These are phyloP conservation scores for Mirounga angustirostris DNA, from an alignment of 2,113 vertebrate species.

Conservation along the genomic window DNA sequence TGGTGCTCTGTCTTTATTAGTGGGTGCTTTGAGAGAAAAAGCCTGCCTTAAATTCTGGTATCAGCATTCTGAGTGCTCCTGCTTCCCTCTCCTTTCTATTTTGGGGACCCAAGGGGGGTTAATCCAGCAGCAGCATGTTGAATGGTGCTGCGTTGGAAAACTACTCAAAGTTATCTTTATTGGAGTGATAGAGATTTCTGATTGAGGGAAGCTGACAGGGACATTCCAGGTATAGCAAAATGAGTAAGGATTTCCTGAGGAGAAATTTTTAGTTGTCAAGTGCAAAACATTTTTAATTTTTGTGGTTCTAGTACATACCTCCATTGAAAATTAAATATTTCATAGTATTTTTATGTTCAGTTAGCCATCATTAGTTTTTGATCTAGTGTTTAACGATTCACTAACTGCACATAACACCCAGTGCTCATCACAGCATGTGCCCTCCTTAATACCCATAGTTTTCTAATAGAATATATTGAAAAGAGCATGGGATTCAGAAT, in stretches of 20 bases:
- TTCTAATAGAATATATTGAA: background rate
- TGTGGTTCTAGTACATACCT: background rate
- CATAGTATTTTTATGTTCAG: background rate
- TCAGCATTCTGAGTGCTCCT: background rate
- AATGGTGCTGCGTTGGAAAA: background rate
- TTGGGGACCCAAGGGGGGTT: background rate
- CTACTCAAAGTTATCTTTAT: background rate
- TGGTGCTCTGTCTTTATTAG: background rate
- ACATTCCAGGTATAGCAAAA: background rate
- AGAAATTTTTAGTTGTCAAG: background rate
- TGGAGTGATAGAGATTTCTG: background rate
- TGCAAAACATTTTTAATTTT: background rate
- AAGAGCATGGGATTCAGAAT: background rate
- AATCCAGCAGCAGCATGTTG: background rate
- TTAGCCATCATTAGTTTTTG: too few relatives aligned
- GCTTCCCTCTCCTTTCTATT: background rate
- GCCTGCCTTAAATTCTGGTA: background rate
- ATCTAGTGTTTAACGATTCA: too few relatives aligned
- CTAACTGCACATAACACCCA: too few relatives aligned
- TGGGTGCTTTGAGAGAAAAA: background rate
- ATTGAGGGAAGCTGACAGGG: background rate
- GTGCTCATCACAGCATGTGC: too few relatives aligned
- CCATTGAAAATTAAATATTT: conserved; percentile 18
- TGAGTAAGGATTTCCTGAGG: background rate
- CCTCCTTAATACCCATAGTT: background rate